phyloP scores from a whole-genome alignment of 2,113 vertebrate species.

The Leucosticte australis region DNA sequence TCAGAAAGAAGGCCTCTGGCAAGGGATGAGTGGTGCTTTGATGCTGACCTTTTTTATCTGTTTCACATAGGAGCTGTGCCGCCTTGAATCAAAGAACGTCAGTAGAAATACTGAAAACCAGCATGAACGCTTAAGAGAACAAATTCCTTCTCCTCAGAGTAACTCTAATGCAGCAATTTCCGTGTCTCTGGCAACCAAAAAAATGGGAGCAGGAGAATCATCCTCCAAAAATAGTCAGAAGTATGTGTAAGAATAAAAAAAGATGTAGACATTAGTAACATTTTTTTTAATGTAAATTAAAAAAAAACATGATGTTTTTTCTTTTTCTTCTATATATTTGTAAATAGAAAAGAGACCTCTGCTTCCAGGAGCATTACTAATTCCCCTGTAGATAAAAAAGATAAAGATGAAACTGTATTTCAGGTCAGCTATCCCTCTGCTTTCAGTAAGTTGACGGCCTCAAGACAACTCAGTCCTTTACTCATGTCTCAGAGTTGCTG shows the following conservation, averaged over 20 bases:
- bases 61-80: slow-evolving; percentile 77
- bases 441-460: slow-evolving; percentile 88
- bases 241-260: slow-evolving; percentile 52
- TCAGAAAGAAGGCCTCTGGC: neutral
- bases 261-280: fast-evolving
- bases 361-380: slow-evolving; percentile 70
- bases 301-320: neutral
- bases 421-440: slow-evolving; percentile 94
- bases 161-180: slow-evolving; percentile 32
- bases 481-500: slow-evolving; percentile 84
- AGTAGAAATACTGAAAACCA: slow-evolving; percentile 63
- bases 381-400: slow-evolving; percentile 79
- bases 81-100: slow-evolving; percentile 77
- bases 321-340: neutral
- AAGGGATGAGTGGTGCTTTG: neutral
- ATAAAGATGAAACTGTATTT: slow-evolving; percentile 79
- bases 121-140: slow-evolving; percentile 67
- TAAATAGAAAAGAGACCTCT: slow-evolving; percentile 76
- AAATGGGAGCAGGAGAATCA: slow-evolving; percentile 69
- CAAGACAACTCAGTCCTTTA: slow-evolving; percentile 86
- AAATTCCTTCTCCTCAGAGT: slow-evolving; percentile 68
- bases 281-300: neutral
- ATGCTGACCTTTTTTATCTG: neutral
- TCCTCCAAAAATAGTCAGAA: slow-evolving; percentile 71
- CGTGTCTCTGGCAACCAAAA: slow-evolving; percentile 45